These are phyloP conservation scores for Spicauda simplicius DNA, from an alignment of 2,888 invertebrate genomes.

Conservation along the genomic window DNA sequence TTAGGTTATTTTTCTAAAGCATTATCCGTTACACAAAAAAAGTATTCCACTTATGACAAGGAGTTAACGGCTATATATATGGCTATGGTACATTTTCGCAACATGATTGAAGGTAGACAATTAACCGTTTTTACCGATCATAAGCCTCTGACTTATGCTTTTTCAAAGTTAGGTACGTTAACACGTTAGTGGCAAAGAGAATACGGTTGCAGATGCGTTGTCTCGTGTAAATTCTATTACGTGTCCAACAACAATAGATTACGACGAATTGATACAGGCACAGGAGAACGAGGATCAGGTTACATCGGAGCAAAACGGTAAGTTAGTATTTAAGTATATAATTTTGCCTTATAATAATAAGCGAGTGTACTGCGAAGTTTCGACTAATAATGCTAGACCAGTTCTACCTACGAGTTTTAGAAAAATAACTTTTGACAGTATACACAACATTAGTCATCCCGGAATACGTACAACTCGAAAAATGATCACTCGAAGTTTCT, in stretches of 20 bases:
- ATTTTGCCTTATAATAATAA: neutral
- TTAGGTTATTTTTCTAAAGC: too few species aligned
- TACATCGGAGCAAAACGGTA: too few species aligned
- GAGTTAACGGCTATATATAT: constrained; percentile 3
- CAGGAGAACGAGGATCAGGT: neutral
- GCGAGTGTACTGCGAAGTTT: too few species aligned
- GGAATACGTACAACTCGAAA: neutral
- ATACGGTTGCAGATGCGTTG: constrained; percentile 8
- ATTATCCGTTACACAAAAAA: constrained; percentile 3
- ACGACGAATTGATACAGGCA: neutral
- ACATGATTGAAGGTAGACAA: constrained; percentile 10
- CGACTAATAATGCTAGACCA: neutral
- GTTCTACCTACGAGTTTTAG: neutral
- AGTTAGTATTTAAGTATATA: neutral
- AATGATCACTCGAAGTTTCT: neutral
- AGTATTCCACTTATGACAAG: too few species aligned
- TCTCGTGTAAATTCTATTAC: neutral
- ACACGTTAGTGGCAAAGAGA: neutral
- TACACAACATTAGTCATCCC: constrained; percentile 18
- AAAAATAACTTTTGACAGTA: neutral
- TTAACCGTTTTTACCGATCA: too few species aligned
- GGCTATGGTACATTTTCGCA: constrained; percentile 1
- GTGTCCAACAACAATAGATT: neutral
- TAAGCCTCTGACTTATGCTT: constrained; percentile 1
- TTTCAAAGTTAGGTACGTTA: constrained; percentile 1